Evolutionary conservation across 2,113 vertebrate genomes (phyloP).

Genomic region (Bubo blakistoni): DNA sequence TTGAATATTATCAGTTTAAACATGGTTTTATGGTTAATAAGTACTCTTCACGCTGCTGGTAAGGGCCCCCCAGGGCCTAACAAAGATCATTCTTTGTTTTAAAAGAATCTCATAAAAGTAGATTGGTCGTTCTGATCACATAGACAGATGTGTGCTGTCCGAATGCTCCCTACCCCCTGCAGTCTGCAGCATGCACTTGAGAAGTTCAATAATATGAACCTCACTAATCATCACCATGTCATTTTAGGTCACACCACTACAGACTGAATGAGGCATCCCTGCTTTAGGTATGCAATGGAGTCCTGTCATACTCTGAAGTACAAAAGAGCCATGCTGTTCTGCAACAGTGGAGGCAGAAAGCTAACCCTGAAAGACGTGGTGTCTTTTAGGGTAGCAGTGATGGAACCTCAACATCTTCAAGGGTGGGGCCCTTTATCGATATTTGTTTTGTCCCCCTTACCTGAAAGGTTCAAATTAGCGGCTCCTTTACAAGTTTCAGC

Average conservation of each 20-base stretch:
- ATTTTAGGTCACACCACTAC: neutral
- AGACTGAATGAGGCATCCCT: fast-evolving
- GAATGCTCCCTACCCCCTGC: neutral
- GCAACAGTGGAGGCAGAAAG: neutral
- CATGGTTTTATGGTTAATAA: neutral
- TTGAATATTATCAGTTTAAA: conserved; percentile 21
- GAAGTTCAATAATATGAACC: neutral
- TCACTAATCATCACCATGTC: neutral
- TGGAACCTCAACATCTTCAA: neutral
- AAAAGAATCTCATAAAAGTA: conserved; percentile 37
- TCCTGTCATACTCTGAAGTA: neutral
- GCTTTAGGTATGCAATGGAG: fast-evolving
- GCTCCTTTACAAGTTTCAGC: neutral
- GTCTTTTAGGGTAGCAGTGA: neutral
- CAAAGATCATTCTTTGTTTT: conserved; percentile 36
- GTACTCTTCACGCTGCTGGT: neutral
- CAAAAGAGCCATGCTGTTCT: neutral
- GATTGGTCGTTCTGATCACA: conserved; percentile 8
- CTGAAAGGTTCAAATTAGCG: neutral
- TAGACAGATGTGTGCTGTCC: conserved; percentile 4
- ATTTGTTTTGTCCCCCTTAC: neutral
- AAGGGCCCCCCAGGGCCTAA: conserved; percentile 1
- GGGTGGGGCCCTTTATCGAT: neutral
- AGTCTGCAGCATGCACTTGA: neutral
- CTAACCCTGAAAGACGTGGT: fast-evolving